phyloP scores from a whole-genome alignment of 2,888 invertebrate species.

The Caenorhabditis sp. region DNA sequence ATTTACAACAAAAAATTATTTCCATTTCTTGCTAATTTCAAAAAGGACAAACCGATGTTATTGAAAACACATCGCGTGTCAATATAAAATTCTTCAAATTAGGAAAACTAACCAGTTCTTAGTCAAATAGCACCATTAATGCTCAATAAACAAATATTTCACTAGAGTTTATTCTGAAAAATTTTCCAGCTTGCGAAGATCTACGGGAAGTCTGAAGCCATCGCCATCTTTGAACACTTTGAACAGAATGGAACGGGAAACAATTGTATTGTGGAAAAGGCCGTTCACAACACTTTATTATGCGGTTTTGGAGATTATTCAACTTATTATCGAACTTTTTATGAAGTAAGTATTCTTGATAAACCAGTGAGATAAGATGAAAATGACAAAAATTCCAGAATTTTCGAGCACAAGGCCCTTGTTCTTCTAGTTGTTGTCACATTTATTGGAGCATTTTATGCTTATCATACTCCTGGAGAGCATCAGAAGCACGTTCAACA shows the following conservation, averaged over 20 bases:
- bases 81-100: no score
- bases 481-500: conserved; percentile 68
- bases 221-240: conserved; percentile 61
- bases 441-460: conserved; percentile 56
- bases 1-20: no score
- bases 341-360: conserved; percentile 22
- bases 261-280: conserved; percentile 72
- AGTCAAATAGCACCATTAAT: not conserved
- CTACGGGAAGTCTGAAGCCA: conserved; percentile 47
- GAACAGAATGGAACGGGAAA: conserved; percentile 67
- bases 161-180: not conserved
- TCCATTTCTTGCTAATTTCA: no score
- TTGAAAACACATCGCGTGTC: no score
- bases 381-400: conserved; percentile 58
- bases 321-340: conserved; percentile 46
- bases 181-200: conserved; percentile 21
- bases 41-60: no score
- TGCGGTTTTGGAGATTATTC: conserved; percentile 71
- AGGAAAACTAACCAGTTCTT: no score
- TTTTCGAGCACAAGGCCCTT: conserved; percentile 64
- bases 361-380: not conserved
- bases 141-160: not conserved
- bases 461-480: conserved; percentile 71
- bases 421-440: conserved; percentile 51
- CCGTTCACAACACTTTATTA: conserved; percentile 72